Evolutionary conservation across 2,888 invertebrate species (phyloP).

Genomic region (Tiliacea aurago): DNA sequence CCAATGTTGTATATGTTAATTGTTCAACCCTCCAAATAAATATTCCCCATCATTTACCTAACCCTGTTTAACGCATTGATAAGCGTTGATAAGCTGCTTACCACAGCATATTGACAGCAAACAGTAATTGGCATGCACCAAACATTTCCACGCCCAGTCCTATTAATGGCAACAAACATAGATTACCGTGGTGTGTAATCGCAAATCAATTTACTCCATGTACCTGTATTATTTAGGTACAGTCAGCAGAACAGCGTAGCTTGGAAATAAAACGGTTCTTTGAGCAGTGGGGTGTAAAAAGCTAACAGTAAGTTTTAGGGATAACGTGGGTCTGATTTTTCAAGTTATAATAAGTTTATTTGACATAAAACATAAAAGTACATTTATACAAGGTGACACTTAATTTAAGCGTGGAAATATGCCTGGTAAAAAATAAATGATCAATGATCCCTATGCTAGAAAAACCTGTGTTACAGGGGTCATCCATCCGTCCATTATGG

Average conservation of each 20-base stretch:
- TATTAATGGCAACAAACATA: slow-evolving; percentile 36
- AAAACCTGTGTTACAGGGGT: no score
- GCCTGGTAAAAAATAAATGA: no score
- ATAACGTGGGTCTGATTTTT: background rate
- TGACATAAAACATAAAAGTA: no score
- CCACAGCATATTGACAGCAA: background rate
- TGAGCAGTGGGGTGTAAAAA: background rate
- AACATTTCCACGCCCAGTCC: slow-evolving; percentile 5
- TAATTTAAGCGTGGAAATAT: no score
- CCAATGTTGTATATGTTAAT: no score
- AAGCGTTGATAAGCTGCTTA: background rate
- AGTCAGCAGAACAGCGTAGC: slow-evolving; percentile 1
- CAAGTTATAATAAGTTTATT: no score
- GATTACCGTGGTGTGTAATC: slow-evolving; percentile 31
- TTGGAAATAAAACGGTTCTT: background rate
- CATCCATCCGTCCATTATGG: no score
- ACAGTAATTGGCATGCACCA: slow-evolving; percentile 10
- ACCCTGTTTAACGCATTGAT: background rate
- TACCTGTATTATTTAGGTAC: slow-evolving; percentile 36
- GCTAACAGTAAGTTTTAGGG: background rate
- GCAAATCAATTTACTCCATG: slow-evolving; percentile 47
- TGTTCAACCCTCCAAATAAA: background rate
- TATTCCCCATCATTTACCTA: background rate
- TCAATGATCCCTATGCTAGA: no score
- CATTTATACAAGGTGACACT: no score